Base-by-base conservation (phyloP, 2,113 vertebrate species). In the Carlito syrichta region DNA sequence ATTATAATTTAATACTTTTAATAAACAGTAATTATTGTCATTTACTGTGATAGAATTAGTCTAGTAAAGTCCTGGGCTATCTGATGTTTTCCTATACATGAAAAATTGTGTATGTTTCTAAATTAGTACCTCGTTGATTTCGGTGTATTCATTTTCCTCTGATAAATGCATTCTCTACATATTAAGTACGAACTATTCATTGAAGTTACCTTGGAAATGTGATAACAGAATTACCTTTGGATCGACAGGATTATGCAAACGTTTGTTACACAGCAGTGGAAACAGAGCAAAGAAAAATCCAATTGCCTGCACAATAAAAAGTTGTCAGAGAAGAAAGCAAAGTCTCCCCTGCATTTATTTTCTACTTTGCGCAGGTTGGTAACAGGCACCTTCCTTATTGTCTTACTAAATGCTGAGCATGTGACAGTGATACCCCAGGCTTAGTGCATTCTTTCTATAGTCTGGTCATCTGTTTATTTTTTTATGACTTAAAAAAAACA, bases 291-390 rank as follows among this genome's bases (percentile, higher is more conserved):
- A 98, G 99, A 99, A 81, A 99, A 99, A 97, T 98, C 98, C 96
- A 99, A 97, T 86, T 98, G 99, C 98, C 98, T 98, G 95, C 99
- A 99, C 96, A 99, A 97, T 97, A 99, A 99, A 98, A 99, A 99
- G 98, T 94, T 99, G 93, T 98, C 98, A 12, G 99, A 99, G 96
- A 99, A 99, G 98, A 99, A 99, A 91, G 99, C 99, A 97, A 99
- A 99, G 97, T 99, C 99, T 91, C 99, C 99, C 93, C 98, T 99
- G 98, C 99, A 99, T 98, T 99, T 99, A 98, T 99, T 99, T 99
- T 99, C 99, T 98, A 99, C 99, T 10, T 94, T 99, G 98, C 99
- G 99, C 99, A 99, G 99, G 99, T 99, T 98, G 98, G 97, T 97
- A 82, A 68, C 86, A 63, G 73, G 8, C 16, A 0, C 38, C 22